These are phyloP conservation scores for Oreohelix idahoensis DNA, from an alignment of 1,140 invertebrate species.

Conservation along the genomic window DNA sequence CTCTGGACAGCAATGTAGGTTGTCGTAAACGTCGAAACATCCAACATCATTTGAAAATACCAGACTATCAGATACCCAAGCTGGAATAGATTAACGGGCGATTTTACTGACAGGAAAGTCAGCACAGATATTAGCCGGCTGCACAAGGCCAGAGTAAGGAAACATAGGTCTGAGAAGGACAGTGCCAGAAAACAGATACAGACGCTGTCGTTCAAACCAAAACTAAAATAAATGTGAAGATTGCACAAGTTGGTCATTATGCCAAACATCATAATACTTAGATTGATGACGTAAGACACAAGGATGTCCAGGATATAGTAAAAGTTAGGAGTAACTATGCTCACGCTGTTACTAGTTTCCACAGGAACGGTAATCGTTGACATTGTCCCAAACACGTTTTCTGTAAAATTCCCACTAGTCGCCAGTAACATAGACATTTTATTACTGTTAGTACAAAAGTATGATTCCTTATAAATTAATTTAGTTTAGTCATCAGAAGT, in stretches of 20 bases:
- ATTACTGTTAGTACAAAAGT: too few relatives aligned
- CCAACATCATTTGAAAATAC: not conserved
- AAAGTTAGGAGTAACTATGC: too few relatives aligned
- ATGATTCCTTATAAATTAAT: too few relatives aligned
- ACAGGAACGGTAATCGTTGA: too few relatives aligned
- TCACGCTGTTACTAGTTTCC: too few relatives aligned
- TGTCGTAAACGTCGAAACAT: not conserved
- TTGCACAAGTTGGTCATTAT: not conserved
- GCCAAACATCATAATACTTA: not conserved
- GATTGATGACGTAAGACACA: not conserved
- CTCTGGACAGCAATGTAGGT: not conserved
- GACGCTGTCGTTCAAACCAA: not conserved
- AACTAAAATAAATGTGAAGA: not conserved
- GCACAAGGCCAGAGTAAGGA: not conserved
- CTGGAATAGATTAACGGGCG: not conserved
- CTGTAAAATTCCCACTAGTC: too few relatives aligned
- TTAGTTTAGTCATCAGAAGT: too few relatives aligned
- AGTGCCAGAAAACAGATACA: not conserved
- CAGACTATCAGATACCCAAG: not conserved
- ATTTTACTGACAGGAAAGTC: not conserved
- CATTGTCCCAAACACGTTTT: too few relatives aligned
- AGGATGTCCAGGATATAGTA: not conserved
- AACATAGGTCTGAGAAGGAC: not conserved
- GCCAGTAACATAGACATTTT: too few relatives aligned
- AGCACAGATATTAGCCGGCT: not conserved